Conservation (phyloP, 2,888 invertebrate genomes). For the Andrena dorsata region DNA sequence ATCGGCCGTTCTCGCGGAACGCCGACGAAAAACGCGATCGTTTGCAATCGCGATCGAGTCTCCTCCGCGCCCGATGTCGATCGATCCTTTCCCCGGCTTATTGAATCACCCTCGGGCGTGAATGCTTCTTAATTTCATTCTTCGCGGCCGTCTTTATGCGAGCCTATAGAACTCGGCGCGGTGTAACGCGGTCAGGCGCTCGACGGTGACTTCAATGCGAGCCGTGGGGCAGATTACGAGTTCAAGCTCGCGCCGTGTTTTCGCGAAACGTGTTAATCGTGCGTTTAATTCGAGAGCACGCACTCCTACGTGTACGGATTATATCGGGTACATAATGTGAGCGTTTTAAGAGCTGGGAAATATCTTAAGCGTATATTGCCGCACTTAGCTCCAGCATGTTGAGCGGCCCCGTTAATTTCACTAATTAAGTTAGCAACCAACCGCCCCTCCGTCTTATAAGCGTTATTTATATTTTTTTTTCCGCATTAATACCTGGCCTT, state of each 20-base stretch:
- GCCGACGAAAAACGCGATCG: conserved; percentile 8
- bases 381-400: conserved; percentile 79
- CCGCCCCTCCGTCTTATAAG: conserved; percentile 67
- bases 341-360: conserved; percentile 75
- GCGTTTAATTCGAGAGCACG: conserved; percentile 66
- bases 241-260: conserved; percentile 52
- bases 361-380: conserved; percentile 71
- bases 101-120: background rate
- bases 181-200: background rate
- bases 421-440: conserved; percentile 83
- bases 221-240: background rate
- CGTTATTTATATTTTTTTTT: conserved; percentile 75
- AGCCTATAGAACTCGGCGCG: background rate
- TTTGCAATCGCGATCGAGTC: conserved; percentile 24
- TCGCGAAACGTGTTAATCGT: conserved; percentile 74
- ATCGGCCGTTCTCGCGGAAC: conserved; percentile 1
- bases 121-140: background rate
- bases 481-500: conserved; percentile 62
- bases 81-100: background rate
- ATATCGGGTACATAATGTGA: conserved; percentile 69
- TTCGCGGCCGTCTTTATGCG: too few relatives aligned
- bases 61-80: background rate
- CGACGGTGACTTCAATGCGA: conserved; percentile 29
- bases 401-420: conserved; percentile 82
- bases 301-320: conserved; percentile 64